Base-by-base conservation (phyloP, 2,888 invertebrate species). In the Germaria angustata region DNA sequence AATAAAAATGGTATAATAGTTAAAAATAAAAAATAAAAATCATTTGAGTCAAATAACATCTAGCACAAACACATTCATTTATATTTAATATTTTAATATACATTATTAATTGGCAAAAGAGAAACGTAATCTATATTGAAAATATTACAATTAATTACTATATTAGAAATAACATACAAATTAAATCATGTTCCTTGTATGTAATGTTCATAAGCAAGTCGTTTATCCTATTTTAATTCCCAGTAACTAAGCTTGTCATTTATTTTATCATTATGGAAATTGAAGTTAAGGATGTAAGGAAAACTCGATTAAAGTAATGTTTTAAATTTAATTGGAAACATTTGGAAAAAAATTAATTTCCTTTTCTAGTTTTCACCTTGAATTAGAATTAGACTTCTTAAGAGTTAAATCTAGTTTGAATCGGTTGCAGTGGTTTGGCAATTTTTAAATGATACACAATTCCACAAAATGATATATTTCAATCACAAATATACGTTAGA, bases 61-160 rank as follows among this genome's bases (percentile, higher is more conserved):
- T 51, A 22, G n/a, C n/a, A n/a, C 2, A 49, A 39, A 44, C 55
- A 65, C n/a, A 46, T 53, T 46, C 44, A 75, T 34, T 46, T 39
- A 34, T 13, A 17, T 9, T 46, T 44, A 63, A 11, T 34, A 34
- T 46, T 24, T 39, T 28, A 11, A 22, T 28, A 65, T 32, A 75
- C 63, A 65, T 75, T 51, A 65, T 65, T 46, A 71, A 82, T 82
- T 82, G 82, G 82, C 82, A 24, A 53, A 36, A 78, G 65, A 20
- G 51, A 66, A 76, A 75, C 79, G 82, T 82, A 82, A 82, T 82
- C 75, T 82, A 71, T 79, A 75, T 82, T 63, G 28, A 63, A 66
- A 69, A 66, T 57, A 9, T n/a, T 61, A 63, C 9, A 46, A 59
- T 36, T 24, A 66, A 51, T 41, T 24, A 36, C 2, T 57, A 2